Evolutionary conservation across 2,888 invertebrate species (phyloP).

Genomic region (Melieria omissa): DNA sequence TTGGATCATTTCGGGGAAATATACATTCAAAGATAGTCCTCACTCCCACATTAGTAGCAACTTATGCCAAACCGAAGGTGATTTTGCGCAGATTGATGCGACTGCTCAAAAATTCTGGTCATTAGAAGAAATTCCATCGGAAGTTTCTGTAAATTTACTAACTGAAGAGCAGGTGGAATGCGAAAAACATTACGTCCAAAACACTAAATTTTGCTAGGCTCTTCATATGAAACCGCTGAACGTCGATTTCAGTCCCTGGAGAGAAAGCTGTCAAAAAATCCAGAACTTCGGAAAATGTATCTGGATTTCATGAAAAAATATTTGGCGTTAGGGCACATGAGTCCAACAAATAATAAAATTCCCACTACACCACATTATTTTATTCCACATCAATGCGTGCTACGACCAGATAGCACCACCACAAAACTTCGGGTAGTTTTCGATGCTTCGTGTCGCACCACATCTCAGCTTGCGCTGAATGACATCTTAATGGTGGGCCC

Average conservation of each 20-base stretch:
- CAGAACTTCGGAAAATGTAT: conserved; percentile 9
- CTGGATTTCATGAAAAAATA: not conserved
- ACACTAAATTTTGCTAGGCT: not conserved
- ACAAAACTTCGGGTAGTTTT: conserved; percentile 41
- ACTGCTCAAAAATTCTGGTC: too few species aligned
- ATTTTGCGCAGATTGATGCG: too few species aligned
- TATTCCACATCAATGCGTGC: conserved; percentile 39
- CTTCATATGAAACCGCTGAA: not conserved
- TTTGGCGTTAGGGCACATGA: not conserved
- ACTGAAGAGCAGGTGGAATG: too few species aligned
- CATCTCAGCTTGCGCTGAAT: conserved; percentile 36
- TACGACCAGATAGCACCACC: conserved; percentile 35
- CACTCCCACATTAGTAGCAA: too few species aligned
- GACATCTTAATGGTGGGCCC: conserved; percentile 41
- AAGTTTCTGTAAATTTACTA: too few species aligned
- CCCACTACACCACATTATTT: conserved; percentile 31
- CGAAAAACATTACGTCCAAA: too few species aligned
- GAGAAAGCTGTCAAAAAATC: conserved; percentile 27
- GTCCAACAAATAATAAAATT: conserved; percentile 17
- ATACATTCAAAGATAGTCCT: not conserved
- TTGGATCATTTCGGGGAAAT: conserved; percentile 36
- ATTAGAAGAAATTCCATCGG: too few species aligned
- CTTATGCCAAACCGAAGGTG: too few species aligned
- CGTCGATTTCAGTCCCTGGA: not conserved
- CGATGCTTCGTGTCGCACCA: conserved; percentile 36